A percentile compares a stretch with the other conserved stretches of the same genome.
These are phyloP conservation scores for Emydocephalus ijimae DNA, from an alignment of 2,113 vertebrate genomes.

Conservation along the genomic window DNA sequence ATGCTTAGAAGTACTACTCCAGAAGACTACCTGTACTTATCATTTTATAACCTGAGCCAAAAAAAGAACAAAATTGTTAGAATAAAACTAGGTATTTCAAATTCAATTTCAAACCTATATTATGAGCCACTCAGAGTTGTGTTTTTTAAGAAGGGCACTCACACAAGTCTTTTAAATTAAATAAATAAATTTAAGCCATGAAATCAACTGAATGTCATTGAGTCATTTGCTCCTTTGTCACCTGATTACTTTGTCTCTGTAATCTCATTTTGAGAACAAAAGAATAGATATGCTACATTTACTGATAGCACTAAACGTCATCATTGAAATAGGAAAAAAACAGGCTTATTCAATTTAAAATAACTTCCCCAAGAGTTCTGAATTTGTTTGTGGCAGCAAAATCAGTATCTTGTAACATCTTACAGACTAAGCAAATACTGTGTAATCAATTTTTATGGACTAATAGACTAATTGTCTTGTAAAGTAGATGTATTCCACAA, in stretches of 20 bases:
- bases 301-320: not conserved
- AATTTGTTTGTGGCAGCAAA: not conserved
- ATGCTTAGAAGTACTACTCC: not conserved
- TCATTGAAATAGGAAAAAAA: not conserved
- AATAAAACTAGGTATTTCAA: not conserved
- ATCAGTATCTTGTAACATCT: not conserved
- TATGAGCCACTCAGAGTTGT: not conserved
- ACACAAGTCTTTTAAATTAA: not conserved
- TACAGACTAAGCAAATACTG: not conserved
- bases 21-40: not conserved
- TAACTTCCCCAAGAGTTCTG: not conserved
- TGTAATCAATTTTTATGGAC: not conserved
- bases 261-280: not conserved
- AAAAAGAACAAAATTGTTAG: not conserved
- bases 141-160: not conserved
- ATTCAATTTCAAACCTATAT: not conserved
- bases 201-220: not conserved
- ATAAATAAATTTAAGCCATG: not conserved
- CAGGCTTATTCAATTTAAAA: not conserved
- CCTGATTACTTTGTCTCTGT: not conserved
- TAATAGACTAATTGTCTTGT: not conserved
- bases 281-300: not conserved
- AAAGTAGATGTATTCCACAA: not conserved
- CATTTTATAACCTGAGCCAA: not conserved
- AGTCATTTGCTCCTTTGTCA: not conserved